Conservation (phyloP, 64 coral and sea anemone genomes). For the Montipora capricornis region DNA sequence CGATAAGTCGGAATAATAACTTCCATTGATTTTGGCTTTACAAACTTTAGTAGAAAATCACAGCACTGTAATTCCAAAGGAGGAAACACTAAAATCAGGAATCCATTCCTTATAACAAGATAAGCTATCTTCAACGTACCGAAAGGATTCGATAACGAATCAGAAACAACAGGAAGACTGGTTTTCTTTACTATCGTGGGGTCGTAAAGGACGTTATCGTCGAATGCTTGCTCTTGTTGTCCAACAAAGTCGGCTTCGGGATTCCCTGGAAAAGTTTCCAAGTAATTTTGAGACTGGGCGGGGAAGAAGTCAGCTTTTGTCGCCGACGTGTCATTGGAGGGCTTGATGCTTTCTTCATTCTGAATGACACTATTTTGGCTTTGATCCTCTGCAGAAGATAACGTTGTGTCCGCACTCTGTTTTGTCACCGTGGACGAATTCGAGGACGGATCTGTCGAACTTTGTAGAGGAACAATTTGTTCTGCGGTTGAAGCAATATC, state of each 20-base stretch:
- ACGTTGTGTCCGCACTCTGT: conserved; percentile 36
- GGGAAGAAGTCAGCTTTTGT: conserved; percentile 17
- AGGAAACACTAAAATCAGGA: neutral
- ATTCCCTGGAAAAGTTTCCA: conserved; percentile 31
- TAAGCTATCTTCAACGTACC: neutral
- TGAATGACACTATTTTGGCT: conserved; percentile 47
- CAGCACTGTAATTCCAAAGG: neutral
- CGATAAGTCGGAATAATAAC: no score
- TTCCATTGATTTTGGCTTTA: no score
- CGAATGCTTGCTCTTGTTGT: conserved; percentile 24
- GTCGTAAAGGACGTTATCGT: conserved; percentile 84
- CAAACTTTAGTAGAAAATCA: no score
- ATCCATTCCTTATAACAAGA: neutral
- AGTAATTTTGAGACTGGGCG: neutral
- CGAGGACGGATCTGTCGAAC: conserved; percentile 19
- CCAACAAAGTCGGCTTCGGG: conserved; percentile 3
- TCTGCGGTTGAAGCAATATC: conserved; percentile 35
- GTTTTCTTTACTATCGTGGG: conserved; percentile 95
- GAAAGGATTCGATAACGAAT: conserved; percentile 44
- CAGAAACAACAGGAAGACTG: conserved; percentile 60
- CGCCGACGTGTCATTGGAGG: conserved; percentile 24
- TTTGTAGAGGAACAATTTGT: conserved; percentile 50
- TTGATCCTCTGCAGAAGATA: conserved; percentile 37
- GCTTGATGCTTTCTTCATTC: conserved; percentile 8
- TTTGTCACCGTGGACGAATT: conserved; percentile 1